Evolutionary conservation across 2,888 invertebrate genomes (phyloP), one percentile per base, ranked within the genome.

Genomic region (Metallyticus violacea): DNA sequence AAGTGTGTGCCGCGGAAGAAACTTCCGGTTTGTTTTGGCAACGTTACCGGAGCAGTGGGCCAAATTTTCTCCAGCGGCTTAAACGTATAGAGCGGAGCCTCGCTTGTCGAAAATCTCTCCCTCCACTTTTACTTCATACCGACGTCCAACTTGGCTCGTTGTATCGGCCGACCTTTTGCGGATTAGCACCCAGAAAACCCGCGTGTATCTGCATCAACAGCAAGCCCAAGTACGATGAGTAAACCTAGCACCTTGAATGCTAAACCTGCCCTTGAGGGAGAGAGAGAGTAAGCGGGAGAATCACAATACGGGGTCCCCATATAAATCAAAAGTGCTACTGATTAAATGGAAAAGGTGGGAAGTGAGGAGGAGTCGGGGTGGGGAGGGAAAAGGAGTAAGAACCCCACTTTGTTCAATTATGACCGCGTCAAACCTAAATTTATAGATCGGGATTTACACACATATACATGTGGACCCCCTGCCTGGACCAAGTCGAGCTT

Each of bases 401-500:
- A 81, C 85, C 87, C 86, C 87, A 85, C 86, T 87, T 86, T 86
- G 87, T 87, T 87, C 91, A 91, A 91, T 91, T 91, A 91, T 90
- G 90, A 90, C 90, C 90, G 90, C 91, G 91, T 91, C 91, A 91
- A 91, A 91, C 90, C 89, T 89, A 90, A 90, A 91, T 91, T 91
- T 91, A 91, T 91, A 90, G 89, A 90, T 89, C 90, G 90, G 90
- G 90, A 88, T 88, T 88, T 88, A 88, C 87, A 85, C 86, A 85
- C 15, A 62, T 22, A 62, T 62, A 76, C 76, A 76, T 27, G 62
- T 62, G 22, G 88, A 88, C 89, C 88, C 88, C 89, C 89, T 79
- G 30, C 84, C 4, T 62, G 80, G 76, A n/a, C 26, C 28, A 77
- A 28, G 28, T 29, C 28, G 40, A 62, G 29, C 77, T 83, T 83